A percentile compares a stretch with the other conserved stretches of the same genome.
Conservation (phyloP, 2,888 invertebrate species). For the Dicyrtoma fusca region DNA sequence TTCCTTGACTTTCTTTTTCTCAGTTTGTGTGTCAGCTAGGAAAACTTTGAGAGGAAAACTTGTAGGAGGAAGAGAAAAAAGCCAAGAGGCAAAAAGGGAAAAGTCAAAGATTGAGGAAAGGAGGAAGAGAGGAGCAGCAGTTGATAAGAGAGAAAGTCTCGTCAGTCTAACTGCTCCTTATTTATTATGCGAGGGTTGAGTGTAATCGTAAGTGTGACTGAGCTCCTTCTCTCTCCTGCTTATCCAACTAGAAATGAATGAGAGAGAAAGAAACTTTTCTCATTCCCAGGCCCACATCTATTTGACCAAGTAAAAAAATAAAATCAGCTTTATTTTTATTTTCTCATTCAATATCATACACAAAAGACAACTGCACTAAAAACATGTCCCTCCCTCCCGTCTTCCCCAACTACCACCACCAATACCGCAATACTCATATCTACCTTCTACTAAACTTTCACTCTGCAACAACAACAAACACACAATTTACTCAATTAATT, state of each 20-base stretch:
- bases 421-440: too few relatives aligned
- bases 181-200: slow-evolving; percentile 20
- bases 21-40: slow-evolving; percentile 11
- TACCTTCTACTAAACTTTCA: too few relatives aligned
- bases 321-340: slow-evolving; percentile 1
- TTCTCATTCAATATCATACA: background rate
- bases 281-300: slow-evolving; percentile 5
- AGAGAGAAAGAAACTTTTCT: slow-evolving; percentile 6
- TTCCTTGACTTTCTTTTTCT: background rate
- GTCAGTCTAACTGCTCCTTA: slow-evolving; percentile 5
- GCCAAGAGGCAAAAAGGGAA: background rate
- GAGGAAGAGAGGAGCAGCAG: background rate
- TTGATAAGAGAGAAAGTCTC: background rate
- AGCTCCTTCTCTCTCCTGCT: background rate
- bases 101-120: background rate
- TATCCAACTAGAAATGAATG: background rate
- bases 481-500: slow-evolving; percentile 5
- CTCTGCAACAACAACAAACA: background rate
- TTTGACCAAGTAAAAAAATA: slow-evolving; percentile 3
- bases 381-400: background rate
- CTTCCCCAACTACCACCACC: too few relatives aligned
- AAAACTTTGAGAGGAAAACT: slow-evolving; percentile 10
- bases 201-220: slow-evolving; percentile 22
- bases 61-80: background rate
- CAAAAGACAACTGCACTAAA: background rate